phyloP scores from a whole-genome alignment of 2,797 vertebrate genomes.

The Sparidentex hasta region DNA sequence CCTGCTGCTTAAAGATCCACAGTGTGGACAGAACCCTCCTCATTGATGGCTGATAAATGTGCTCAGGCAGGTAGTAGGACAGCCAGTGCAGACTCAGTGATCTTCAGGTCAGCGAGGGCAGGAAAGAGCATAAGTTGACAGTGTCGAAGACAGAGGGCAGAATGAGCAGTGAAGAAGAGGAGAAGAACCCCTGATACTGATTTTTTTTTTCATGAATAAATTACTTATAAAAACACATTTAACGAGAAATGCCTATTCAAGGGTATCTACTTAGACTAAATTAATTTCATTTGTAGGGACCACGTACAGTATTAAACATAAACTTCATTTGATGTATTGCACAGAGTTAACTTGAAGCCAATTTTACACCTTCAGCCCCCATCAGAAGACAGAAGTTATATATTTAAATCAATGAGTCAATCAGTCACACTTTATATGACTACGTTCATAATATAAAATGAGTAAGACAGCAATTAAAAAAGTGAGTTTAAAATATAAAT shows the following conservation, averaged over 20 bases:
- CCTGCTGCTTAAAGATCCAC: slow-evolving; percentile 21
- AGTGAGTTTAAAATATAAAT: too few species aligned
- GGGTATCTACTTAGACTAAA: not conserved
- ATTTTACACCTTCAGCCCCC: too few species aligned
- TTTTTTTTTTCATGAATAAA: not conserved
- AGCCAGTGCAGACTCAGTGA: not conserved
- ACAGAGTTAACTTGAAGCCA: too few species aligned
- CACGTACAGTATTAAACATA: too few species aligned
- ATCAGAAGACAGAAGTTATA: too few species aligned
- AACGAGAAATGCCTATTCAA: not conserved
- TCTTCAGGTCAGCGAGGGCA: slow-evolving; percentile 17
- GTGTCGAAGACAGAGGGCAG: slow-evolving; percentile 12
- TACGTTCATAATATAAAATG: too few species aligned
- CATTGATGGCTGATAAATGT: slow-evolving; percentile 19
- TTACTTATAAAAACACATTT: not conserved
- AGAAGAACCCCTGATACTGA: not conserved
- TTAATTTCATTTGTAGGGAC: too few species aligned
- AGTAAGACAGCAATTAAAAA: too few species aligned
- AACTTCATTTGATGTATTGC: too few species aligned
- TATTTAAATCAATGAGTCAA: too few species aligned
- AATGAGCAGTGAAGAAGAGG: slow-evolving; percentile 3
- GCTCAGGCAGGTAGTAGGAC: slow-evolving; percentile 6
- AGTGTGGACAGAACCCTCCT: slow-evolving; percentile 17
- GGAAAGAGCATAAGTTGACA: slow-evolving; percentile 22
- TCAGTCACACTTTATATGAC: too few species aligned